A percentile compares a stretch with the other conserved stretches of the same genome.
Evolutionary conservation across 2,113 vertebrate species (phyloP).

Genomic region (Pithys albifrons): DNA sequence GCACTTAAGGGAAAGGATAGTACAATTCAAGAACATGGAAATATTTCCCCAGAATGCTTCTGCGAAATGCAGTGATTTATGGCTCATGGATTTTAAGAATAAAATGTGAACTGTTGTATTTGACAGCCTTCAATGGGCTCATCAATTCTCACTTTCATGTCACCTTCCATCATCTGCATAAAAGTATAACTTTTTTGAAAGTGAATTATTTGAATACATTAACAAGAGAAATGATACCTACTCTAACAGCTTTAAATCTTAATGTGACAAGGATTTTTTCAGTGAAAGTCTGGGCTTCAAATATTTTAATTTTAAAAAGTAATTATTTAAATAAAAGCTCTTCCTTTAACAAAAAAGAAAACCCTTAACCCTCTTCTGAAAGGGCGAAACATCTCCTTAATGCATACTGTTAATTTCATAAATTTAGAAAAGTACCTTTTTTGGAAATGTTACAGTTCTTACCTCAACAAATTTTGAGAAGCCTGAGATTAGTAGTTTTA

Average conservation of each 20-base stretch:
- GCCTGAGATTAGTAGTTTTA: neutral
- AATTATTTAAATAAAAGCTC: neutral
- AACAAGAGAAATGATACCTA: neutral
- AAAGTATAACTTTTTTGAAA: neutral
- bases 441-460: neutral
- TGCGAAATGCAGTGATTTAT: neutral
- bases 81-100: neutral
- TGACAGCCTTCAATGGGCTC: neutral
- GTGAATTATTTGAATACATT: neutral
- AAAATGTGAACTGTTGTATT: neutral
- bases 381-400: neutral
- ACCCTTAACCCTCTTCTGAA: neutral
- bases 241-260: neutral
- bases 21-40: neutral
- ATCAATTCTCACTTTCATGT: neutral
- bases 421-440: neutral
- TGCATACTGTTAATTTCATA: neutral
- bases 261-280: neutral
- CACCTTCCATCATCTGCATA: neutral
- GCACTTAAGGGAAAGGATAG: neutral
- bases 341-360: neutral
- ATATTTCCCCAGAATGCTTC: neutral
- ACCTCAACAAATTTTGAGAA: neutral
- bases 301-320: neutral
- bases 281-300: neutral